A percentile compares a stretch with the other conserved stretches of the same genome.
Conservation (phyloP, 2,113 vertebrate genomes). For the Mesembrinibis cayennensis region DNA sequence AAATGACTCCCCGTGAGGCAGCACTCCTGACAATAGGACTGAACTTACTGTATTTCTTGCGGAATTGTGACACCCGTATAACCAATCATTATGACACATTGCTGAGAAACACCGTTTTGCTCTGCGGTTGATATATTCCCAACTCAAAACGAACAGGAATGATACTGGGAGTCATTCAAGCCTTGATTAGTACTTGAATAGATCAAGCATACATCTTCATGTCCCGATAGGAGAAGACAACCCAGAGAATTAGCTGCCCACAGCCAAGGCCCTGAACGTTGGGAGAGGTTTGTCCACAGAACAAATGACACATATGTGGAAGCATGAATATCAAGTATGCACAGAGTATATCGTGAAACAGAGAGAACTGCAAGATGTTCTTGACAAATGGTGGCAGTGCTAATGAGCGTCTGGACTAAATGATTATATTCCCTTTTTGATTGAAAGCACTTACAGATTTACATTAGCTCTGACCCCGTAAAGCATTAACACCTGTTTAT, state of each 20-base stretch:
- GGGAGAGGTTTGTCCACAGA: not conserved
- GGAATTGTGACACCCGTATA: slow-evolving; percentile 28
- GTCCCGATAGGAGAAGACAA: not conserved
- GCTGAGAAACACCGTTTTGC: slow-evolving; percentile 55
- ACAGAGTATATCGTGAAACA: rapidly evolving
- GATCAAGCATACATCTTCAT: not conserved
- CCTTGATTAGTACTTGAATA: slow-evolving; percentile 38
- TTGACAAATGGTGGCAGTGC: not conserved
- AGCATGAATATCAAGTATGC: not conserved
- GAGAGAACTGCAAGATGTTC: not conserved
- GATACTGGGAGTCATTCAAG: slow-evolving; percentile 25
- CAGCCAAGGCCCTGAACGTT: not conserved
- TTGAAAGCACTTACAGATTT: not conserved
- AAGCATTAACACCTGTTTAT: not conserved
- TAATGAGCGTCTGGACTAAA: not conserved
- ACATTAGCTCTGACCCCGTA: not conserved
- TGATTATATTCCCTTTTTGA: not conserved
- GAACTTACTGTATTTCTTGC: slow-evolving; percentile 60
- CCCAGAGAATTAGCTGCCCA: not conserved
- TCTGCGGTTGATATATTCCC: slow-evolving; percentile 36
- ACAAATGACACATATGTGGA: not conserved
- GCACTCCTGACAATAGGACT: slow-evolving; percentile 34
- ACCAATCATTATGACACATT: slow-evolving; percentile 63
- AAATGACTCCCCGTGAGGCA: slow-evolving; percentile 74
- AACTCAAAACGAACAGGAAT: slow-evolving; percentile 4